phyloP scores from a whole-genome alignment of 1,140 invertebrate species.

The Gonatopus flavifemur region DNA sequence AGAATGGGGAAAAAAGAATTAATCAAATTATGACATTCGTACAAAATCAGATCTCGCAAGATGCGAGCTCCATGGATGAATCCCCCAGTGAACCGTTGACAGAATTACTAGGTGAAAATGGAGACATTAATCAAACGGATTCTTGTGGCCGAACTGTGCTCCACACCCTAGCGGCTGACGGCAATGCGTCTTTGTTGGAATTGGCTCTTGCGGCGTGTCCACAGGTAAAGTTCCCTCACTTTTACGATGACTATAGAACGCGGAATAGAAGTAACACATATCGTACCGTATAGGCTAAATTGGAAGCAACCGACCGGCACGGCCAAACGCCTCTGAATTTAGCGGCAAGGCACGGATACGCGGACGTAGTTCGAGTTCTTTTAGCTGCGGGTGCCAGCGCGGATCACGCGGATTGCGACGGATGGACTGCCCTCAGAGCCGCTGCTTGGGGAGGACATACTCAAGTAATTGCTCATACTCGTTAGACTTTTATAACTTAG shows the following conservation, averaged over 20 bases:
- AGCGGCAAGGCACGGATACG: slow-evolving; percentile 80
- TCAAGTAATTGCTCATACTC: slow-evolving; percentile 63
- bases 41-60: slow-evolving; percentile 49
- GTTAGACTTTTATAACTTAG: not conserved
- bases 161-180: slow-evolving; percentile 76
- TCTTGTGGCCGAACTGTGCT: slow-evolving; percentile 72
- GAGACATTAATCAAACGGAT: slow-evolving; percentile 57
- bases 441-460: slow-evolving; percentile 93
- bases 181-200: slow-evolving; percentile 66
- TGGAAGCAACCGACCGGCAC: slow-evolving; percentile 71
- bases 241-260: too few species aligned
- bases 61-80: slow-evolving; percentile 52
- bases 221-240: slow-evolving; percentile 38
- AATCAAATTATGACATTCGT: not conserved
- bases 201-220: slow-evolving; percentile 64
- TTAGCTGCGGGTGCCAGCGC: slow-evolving; percentile 74
- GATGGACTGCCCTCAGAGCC: slow-evolving; percentile 84
- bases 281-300: slow-evolving; percentile 52
- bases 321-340: slow-evolving; percentile 83
- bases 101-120: slow-evolving; percentile 54
- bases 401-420: slow-evolving; percentile 85
- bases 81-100: slow-evolving; percentile 52
- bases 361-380: slow-evolving; percentile 71
- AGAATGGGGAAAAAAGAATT: not conserved
- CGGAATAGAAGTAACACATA: too few species aligned